Percentiles rank a stretch among this genome's conserved stretches.
Conservation (phyloP, 2,888 invertebrate genomes). For the Incurvaria masculella region DNA sequence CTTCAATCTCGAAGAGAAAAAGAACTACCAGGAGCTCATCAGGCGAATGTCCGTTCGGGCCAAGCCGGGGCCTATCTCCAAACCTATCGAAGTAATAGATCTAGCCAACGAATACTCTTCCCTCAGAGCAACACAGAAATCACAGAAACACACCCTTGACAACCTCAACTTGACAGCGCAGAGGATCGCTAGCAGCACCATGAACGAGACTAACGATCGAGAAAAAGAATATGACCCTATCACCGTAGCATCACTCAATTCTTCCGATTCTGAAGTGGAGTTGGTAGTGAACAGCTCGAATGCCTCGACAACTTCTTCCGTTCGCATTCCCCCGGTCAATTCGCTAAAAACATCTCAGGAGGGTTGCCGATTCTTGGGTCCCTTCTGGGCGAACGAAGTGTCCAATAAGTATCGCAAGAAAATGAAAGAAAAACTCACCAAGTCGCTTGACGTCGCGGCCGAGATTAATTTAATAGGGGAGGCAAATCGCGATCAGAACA, state of each 20-base stretch:
- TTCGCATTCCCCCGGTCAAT: constrained; percentile 46
- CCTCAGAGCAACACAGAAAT: constrained; percentile 31
- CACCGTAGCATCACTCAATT: constrained; percentile 43
- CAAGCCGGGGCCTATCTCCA: constrained; percentile 24
- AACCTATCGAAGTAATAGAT: constrained; percentile 30
- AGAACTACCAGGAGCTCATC: constrained; percentile 53
- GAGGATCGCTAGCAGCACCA: constrained; percentile 23
- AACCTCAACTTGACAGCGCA: constrained; percentile 35
- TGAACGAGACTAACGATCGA: constrained; percentile 28
- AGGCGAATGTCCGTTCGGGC: constrained; percentile 32
- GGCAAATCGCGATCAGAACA: constrained; percentile 43
- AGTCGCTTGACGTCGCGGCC: constrained; percentile 41
- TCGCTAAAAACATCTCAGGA: constrained; percentile 56
- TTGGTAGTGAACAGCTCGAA: constrained; percentile 25
- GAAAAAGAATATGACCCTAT: constrained; percentile 41
- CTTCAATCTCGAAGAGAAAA: constrained; percentile 56
- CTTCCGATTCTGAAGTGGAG: constrained; percentile 47
- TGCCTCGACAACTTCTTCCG: constrained; percentile 37
- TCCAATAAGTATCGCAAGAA: constrained; percentile 44
- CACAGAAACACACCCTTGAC: constrained; percentile 35
- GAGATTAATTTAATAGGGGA: constrained; percentile 48
- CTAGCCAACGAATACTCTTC: constrained; percentile 36
- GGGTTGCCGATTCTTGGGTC: constrained; percentile 43
- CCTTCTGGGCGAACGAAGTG: constrained; percentile 54
- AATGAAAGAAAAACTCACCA: constrained; percentile 35